Conservation (phyloP, 2,888 invertebrate genomes). For the Acleris cristana region DNA sequence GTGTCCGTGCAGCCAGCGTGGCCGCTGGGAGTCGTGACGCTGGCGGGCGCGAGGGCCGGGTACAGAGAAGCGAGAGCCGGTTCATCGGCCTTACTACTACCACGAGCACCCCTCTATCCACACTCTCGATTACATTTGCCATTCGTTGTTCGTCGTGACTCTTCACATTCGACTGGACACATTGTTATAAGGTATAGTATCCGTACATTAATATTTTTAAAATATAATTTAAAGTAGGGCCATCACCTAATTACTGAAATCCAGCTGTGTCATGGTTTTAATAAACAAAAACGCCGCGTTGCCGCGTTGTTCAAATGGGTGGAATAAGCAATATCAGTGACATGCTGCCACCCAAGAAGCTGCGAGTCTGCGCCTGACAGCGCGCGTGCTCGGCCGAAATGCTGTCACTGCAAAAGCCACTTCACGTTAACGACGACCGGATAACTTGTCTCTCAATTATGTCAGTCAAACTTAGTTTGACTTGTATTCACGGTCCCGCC, state of each 20-base stretch:
- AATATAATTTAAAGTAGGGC: neutral
- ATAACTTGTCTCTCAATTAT: slow-evolving; percentile 54
- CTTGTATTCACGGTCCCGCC: slow-evolving; percentile 52
- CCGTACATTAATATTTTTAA: neutral
- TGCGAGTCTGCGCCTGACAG: slow-evolving; percentile 44
- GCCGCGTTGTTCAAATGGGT: slow-evolving; percentile 1
- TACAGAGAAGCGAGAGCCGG: slow-evolving; percentile 94
- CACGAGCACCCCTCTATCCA: slow-evolving; percentile 94
- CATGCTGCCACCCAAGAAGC: slow-evolving; percentile 49
- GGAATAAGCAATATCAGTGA: slow-evolving; percentile 24
- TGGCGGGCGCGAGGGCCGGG: slow-evolving; percentile 90
- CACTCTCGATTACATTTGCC: slow-evolving; percentile 95
- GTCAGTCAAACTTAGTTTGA: slow-evolving; percentile 39
- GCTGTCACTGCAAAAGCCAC: slow-evolving; percentile 57
- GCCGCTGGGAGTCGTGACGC: slow-evolving; percentile 86
- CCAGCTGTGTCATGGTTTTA: neutral
- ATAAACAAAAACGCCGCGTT: neutral
- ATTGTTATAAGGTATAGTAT: slow-evolving; percentile 91
- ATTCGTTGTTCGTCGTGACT: slow-evolving; percentile 91
- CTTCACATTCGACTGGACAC: slow-evolving; percentile 87
- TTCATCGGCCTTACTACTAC: slow-evolving; percentile 92
- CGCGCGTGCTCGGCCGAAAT: slow-evolving; percentile 48
- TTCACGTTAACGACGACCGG: slow-evolving; percentile 49
- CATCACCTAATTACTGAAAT: neutral
- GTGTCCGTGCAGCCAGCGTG: slow-evolving; percentile 86